Evolutionary conservation across 2,797 vertebrate genomes (phyloP), one percentile per base, ranked within the genome.

Genomic region (Darevskia nairensis): DNA sequence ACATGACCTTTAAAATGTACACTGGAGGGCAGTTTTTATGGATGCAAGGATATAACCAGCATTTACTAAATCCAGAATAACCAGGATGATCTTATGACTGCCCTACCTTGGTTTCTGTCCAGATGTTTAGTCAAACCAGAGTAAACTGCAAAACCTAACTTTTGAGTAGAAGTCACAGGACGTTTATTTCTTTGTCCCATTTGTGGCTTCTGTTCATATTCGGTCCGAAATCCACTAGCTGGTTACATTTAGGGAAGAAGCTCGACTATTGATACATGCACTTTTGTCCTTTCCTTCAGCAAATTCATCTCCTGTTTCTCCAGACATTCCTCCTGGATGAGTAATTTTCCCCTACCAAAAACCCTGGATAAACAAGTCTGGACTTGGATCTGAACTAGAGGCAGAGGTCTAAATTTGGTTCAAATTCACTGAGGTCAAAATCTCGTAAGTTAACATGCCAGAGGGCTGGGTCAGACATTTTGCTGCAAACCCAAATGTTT

Each of bases 291-390:
- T 88, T 85, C n/a, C 72, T 89, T 87, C 68, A 78, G 86, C 69
- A 80, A 78, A 83, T 86, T 84, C 69, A 89, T 80, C 88, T 88
- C 66, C 41, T 50, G 79, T 35, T 87, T 77, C 74, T 91, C 83
- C 50, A 91, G 91, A 78, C 87, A 89, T 84, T 89, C 50, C 72
- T 74, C 17, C 44, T 41, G 86, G 5, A n/a, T 80, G 80, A 88
- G 82, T 77, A 89, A 76, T 25, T 86, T 64, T 89, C 86, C 81
- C 86, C 86, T 9, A 41, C 59, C 61, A 82, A 59, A 78, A 71
- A 50, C 15, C 59, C 35, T 64, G 68, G 71, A 81, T 27, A 82
- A 74, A 85, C 83, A 81, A 85, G 44, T 50, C 72, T 79, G 69
- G 39, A 82, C 39, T 10, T 84, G 46, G 71, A 59, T 84, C 10